Conservation (phyloP, 2,113 vertebrate species). For the Notechis scutatus region DNA sequence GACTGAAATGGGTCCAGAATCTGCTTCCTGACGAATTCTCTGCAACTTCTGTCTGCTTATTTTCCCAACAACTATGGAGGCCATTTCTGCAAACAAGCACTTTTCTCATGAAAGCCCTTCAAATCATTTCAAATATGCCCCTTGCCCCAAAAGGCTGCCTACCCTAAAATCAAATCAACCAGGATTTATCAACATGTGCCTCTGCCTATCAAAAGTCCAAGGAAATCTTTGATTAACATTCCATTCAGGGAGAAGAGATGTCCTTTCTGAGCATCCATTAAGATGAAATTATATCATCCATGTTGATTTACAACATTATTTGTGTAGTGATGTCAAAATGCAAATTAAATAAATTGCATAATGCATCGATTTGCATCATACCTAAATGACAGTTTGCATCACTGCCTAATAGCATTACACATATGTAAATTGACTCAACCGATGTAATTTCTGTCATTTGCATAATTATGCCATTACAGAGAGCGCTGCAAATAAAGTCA, state of each 20-base stretch:
- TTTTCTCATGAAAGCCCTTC: background rate
- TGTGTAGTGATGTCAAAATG: background rate
- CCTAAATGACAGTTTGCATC: background rate
- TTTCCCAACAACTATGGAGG: background rate
- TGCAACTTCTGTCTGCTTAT: background rate
- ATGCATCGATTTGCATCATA: background rate
- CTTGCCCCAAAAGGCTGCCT: background rate
- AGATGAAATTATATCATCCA: background rate
- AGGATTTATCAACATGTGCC: background rate
- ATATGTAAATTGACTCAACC: background rate
- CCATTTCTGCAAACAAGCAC: background rate
- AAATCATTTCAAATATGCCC: background rate
- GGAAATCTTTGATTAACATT: background rate
- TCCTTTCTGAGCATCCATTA: background rate
- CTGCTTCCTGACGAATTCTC: background rate
- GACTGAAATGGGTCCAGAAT: background rate
- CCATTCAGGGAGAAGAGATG: background rate
- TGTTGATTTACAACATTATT: background rate
- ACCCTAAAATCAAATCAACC: background rate
- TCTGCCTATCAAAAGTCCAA: background rate
- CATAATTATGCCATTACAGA: background rate
- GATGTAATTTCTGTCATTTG: background rate
- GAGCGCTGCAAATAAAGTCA: background rate
- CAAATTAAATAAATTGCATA: background rate
- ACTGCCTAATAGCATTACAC: background rate